A percentile compares a stretch with the other conserved stretches of the same genome.
These are phyloP conservation scores for Pseudobourletiella spinata DNA, from an alignment of 1,140 invertebrate genomes.

Conservation along the genomic window DNA sequence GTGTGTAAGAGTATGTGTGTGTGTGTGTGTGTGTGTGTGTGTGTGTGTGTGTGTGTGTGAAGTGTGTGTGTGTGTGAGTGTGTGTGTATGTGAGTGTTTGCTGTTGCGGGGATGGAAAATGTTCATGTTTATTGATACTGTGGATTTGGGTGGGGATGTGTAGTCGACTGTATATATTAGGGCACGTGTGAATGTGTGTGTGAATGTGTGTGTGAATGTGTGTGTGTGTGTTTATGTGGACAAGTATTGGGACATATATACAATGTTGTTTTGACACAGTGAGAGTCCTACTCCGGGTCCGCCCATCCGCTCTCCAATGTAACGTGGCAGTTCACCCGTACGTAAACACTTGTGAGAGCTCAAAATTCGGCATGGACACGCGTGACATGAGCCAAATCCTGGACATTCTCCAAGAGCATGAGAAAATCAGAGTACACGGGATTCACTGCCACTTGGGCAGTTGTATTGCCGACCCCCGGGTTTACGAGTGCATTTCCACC, in stretches of 20 bases:
- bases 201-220: not conserved
- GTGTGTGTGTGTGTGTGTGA: no score
- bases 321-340: conserved; percentile 18
- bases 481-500: conserved; percentile 37
- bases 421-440: conserved; percentile 38
- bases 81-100: no score
- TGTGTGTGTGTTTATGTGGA: not conserved
- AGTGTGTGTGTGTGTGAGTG: no score
- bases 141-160: no score
- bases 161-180: no score
- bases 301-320: conserved; percentile 8
- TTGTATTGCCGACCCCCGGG: conserved; percentile 33
- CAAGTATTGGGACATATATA: not conserved
- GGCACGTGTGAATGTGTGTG: not conserved
- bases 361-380: conserved; percentile 25
- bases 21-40: no score
- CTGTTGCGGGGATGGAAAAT: no score
- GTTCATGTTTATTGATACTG: no score
- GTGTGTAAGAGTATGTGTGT: no score
- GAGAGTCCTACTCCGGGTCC: conserved; percentile 18
- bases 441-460: conserved; percentile 43
- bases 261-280: no score
- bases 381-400: conserved; percentile 16
- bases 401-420: conserved; percentile 5
- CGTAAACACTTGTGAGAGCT: conserved; percentile 20